phyloP scores from a whole-genome alignment of 2,797 vertebrate genomes.

The Mormyrus hasselquistii region DNA sequence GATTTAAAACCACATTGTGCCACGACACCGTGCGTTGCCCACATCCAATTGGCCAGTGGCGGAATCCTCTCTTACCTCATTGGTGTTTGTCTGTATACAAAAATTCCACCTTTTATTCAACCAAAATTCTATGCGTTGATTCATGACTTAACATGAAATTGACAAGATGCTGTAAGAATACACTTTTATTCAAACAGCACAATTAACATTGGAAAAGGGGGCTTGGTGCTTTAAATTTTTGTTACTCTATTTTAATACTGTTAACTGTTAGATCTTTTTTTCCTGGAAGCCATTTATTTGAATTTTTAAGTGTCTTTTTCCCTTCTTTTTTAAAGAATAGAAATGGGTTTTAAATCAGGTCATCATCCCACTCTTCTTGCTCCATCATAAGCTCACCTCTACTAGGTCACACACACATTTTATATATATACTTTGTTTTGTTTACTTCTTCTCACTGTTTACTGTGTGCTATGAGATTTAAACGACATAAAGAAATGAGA shows the following conservation, averaged over 20 bases:
- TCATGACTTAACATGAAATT: background rate
- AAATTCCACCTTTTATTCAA: background rate
- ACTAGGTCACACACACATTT: background rate
- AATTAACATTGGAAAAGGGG: background rate
- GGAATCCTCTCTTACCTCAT: background rate
- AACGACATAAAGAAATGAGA: background rate
- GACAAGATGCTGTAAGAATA: background rate
- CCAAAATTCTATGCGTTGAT: background rate
- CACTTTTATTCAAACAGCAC: background rate
- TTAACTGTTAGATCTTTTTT: background rate
- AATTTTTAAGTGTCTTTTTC: background rate
- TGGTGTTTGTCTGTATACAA: background rate
- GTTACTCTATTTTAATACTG: constrained; percentile 2
- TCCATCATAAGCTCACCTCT: background rate
- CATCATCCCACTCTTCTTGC: too few species aligned
- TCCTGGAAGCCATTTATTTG: background rate
- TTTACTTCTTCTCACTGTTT: background rate
- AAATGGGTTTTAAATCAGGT: background rate
- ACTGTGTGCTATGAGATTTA: background rate
- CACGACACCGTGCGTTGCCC: background rate
- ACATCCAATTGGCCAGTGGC: background rate
- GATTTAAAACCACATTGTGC: background rate
- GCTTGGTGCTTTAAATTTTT: background rate
- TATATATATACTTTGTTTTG: background rate
- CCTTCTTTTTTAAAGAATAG: background rate